These are phyloP conservation scores for Electrona antarctica DNA, from an alignment of 2,113 vertebrate species.

Conservation along the genomic window DNA sequence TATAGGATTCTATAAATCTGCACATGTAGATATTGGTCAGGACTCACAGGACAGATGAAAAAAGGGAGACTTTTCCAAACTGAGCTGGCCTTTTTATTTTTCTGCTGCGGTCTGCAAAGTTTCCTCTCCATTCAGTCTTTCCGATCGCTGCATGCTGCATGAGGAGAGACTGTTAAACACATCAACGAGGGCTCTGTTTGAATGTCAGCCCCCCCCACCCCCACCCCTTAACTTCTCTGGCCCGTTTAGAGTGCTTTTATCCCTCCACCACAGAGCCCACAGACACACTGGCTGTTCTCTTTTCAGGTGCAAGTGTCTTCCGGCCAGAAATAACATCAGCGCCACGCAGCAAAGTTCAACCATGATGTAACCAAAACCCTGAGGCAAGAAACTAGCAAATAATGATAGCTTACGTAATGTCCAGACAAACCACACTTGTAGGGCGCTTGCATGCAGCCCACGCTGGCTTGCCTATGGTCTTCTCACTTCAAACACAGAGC, in stretches of 20 bases:
- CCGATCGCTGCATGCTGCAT: not conserved
- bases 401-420: constrained; percentile 70
- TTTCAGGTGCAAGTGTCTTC: constrained; percentile 49
- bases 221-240: not conserved
- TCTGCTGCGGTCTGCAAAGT: not conserved
- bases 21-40: no score
- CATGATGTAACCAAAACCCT: constrained; percentile 62
- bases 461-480: not conserved
- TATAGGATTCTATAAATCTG: no score
- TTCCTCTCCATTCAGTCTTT: constrained; percentile 19
- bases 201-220: constrained; percentile 26
- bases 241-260: no score
- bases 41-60: no score
- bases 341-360: constrained; percentile 43
- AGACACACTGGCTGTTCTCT: constrained; percentile 18
- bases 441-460: not conserved
- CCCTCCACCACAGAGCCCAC: constrained; percentile 3
- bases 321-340: constrained; percentile 62
- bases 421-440: constrained; percentile 50
- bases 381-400: constrained; percentile 50
- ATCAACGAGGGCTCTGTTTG: constrained; percentile 30
- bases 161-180: constrained; percentile 36
- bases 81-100: no score
- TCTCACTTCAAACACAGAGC: constrained; percentile 25
- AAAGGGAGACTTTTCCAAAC: no score